Evolutionary conservation across 35 echinoderm and acorn worm species (phyloP).

Genomic region (Apostichopus californicus): DNA sequence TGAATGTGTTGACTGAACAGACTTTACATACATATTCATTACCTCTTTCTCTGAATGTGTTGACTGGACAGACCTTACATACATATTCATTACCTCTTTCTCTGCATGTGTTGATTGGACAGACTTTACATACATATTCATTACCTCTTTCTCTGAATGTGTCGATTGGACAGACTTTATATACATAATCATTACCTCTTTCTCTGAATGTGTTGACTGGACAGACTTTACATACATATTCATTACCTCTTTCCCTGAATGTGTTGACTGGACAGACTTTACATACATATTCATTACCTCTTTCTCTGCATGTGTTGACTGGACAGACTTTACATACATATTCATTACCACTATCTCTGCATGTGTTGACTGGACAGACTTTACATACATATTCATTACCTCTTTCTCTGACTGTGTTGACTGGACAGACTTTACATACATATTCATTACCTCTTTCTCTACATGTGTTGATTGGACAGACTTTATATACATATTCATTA

Average conservation of each 20-base stretch:
- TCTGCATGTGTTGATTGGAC: slow-evolving; percentile 30
- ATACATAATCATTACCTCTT: slow-evolving; percentile 50
- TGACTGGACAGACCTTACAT: neutral
- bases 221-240: neutral
- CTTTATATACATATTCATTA: neutral
- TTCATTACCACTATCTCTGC: slow-evolving; percentile 24
- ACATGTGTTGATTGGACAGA: neutral
- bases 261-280: neutral
- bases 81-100: slow-evolving; percentile 57
- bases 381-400: slow-evolving; percentile 37
- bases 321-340: neutral
- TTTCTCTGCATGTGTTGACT: neutral
- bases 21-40: slow-evolving; percentile 19
- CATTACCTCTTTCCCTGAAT: slow-evolving; percentile 63
- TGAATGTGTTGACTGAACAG: too few relatives aligned
- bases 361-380: neutral
- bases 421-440: neutral
- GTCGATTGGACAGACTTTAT: neutral
- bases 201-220: too few relatives aligned
- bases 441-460: neutral
- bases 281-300: neutral
- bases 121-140: neutral
- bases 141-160: neutral
- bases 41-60: slow-evolving; percentile 12
- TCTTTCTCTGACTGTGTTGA: slow-evolving; percentile 51